These are phyloP conservation scores for Lagorchestes hirsutus DNA, from an alignment of 2,797 vertebrate species.

Conservation along the genomic window DNA sequence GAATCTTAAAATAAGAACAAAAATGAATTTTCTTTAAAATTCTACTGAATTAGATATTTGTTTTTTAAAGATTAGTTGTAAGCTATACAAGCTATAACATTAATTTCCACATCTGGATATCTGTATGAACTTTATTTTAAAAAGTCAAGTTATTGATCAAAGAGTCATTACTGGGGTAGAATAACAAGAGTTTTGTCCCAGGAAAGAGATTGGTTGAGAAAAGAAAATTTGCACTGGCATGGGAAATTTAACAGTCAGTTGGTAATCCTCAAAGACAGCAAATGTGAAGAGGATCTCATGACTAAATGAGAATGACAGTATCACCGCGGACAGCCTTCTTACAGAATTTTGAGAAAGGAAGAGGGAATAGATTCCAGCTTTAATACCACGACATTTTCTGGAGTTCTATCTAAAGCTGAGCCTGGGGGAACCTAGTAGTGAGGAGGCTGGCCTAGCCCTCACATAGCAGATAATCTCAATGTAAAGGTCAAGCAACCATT, in stretches of 20 bases:
- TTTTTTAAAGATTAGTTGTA: neutral
- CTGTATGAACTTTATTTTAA: neutral
- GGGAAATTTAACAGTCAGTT: neutral
- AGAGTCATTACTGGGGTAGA: neutral
- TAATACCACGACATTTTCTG: neutral
- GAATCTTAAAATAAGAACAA: neutral
- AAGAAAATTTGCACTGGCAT: neutral
- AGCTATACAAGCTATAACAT: neutral
- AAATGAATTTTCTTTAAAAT: neutral
- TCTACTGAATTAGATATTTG: neutral
- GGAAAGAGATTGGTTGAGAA: neutral
- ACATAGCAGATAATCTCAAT: neutral
- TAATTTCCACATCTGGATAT: neutral
- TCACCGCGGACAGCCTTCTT: neutral
- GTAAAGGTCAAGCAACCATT: neutral
- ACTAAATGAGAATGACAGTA: neutral
- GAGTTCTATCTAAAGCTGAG: neutral
- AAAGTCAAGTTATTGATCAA: neutral
- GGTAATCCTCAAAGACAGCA: neutral
- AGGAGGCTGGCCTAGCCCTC: neutral
- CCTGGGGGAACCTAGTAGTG: neutral
- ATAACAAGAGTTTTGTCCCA: neutral
- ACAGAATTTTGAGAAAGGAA: neutral
- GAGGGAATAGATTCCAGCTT: neutral
- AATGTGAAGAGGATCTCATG: neutral